These are phyloP conservation scores for Heteropelma amictum DNA, from an alignment of 2,888 invertebrate genomes.

Conservation along the genomic window DNA sequence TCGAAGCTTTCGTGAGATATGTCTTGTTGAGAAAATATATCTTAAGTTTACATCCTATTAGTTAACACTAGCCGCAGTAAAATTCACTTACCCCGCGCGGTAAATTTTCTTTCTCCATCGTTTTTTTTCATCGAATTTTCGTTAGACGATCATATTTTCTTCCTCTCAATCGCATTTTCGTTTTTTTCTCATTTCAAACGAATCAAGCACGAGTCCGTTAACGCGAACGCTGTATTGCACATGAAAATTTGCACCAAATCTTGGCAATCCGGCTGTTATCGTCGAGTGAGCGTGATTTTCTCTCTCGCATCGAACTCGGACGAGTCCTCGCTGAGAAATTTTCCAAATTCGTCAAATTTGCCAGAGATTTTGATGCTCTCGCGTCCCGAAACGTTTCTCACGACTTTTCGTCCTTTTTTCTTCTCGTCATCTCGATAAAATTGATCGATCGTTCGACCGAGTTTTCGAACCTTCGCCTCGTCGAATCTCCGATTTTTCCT, in stretches of 20 bases:
- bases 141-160: too few relatives aligned
- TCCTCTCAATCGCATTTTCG: not conserved
- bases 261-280: conserved; percentile 12
- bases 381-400: too few relatives aligned
- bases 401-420: too few relatives aligned
- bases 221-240: conserved; percentile 50
- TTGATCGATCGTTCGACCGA: too few relatives aligned
- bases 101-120: not conserved
- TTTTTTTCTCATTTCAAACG: not conserved
- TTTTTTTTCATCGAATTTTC: conserved; percentile 5
- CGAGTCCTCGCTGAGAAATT: not conserved
- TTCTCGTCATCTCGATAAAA: too few relatives aligned
- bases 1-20: conserved; percentile 71
- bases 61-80: conserved; percentile 48
- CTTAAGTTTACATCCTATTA: conserved; percentile 60
- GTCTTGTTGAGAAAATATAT: conserved; percentile 73
- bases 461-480: too few relatives aligned
- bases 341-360: too few relatives aligned
- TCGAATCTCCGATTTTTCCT: too few relatives aligned
- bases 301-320: not conserved
- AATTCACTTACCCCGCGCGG: conserved; percentile 11
- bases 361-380: too few relatives aligned
- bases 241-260: conserved; percentile 49
- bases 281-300: not conserved
- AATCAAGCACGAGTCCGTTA: conserved; percentile 25